These are phyloP conservation scores for Lottia gigantea DNA, from an alignment of 2,888 invertebrate genomes.

Conservation along the genomic window DNA sequence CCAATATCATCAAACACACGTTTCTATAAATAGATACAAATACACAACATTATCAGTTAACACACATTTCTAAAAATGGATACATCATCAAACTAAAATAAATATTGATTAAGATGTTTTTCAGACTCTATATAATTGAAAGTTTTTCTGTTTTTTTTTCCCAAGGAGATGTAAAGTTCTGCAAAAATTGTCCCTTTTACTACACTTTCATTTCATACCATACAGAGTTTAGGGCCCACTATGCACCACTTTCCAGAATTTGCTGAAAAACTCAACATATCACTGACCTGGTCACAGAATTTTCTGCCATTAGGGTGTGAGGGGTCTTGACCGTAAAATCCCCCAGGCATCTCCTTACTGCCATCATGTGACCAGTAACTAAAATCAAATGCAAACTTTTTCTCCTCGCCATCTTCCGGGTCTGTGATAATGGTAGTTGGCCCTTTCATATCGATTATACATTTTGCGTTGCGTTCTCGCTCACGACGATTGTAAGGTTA, in stretches of 20 bases:
- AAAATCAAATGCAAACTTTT: constrained; percentile 72
- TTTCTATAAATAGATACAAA: constrained; percentile 67
- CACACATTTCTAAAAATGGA: constrained; percentile 72
- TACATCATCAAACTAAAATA: constrained; percentile 71
- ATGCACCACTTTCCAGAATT: no score
- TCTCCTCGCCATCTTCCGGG: constrained; percentile 66
- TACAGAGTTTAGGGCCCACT: no score
- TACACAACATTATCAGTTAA: constrained; percentile 73
- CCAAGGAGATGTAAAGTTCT: no score
- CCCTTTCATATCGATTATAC: constrained; percentile 70
- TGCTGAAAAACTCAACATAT: no score
- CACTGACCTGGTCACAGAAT: constrained; percentile 72
- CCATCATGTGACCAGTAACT: constrained; percentile 74
- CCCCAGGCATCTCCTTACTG: constrained; percentile 68
- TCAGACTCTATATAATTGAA: no score
- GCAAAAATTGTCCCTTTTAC: no score
- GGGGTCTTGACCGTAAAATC: constrained; percentile 68
- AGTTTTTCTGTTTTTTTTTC: no score
- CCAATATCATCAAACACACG: constrained; percentile 72
- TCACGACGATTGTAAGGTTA: constrained; percentile 70
- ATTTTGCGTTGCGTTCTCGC: constrained; percentile 69
- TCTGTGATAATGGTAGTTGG: constrained; percentile 69
- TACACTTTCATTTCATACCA: no score
- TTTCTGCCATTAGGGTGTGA: constrained; percentile 68
- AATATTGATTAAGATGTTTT: no score